Evolutionary conservation across 2,888 invertebrate species (phyloP), one percentile per base, ranked within the genome.

Genomic region (Sicus ferrugineus): DNA sequence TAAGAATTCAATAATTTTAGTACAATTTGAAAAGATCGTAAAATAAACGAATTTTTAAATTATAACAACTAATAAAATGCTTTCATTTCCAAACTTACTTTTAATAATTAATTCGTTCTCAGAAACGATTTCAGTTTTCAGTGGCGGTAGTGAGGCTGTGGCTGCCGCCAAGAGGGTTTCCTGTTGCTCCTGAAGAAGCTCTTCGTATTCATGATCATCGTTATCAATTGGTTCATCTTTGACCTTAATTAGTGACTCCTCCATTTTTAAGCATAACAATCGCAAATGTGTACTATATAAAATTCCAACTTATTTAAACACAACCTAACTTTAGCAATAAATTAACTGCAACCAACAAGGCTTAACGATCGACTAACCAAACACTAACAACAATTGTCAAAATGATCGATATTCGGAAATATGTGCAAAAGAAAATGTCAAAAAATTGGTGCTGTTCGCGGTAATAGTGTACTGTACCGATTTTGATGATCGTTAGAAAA

Each of bases 211-310:
- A 21, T 72, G 70, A 42, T 77, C 73, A 28, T 77, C 74, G 34
- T 76, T 74, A 26, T 77, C 77, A n/a, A 79, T 48, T 3, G 66
- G 58, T 64, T 75, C 74, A 56, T 74, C 73, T 50, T 74, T 75
- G 48, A 77, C 68, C 42, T 75, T 67, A 2, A 69, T 34, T 48
- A 70, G 31, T 66, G 66, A 70, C 28, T 73, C 73, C 7, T 68
- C 71, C 77, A 75, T 74, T 70, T 38, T 42, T 31, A 34, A 34
- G n/a, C 38, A 26, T n/a, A 1, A 48, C 30, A 28, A 16, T 21
- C 21, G n/a, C 3, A 52, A 26, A 14, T 28, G n/a, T 56, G 56
- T 28, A 9, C 26, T 14, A 52, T 56, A 14, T 23, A 26, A 56
- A 28, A 56, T 14, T 9, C 21, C 16, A 19, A 23, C 6, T 23